These are phyloP conservation scores for Belgica antarctica DNA, from an alignment of 2,888 invertebrate genomes.

Conservation along the genomic window DNA sequence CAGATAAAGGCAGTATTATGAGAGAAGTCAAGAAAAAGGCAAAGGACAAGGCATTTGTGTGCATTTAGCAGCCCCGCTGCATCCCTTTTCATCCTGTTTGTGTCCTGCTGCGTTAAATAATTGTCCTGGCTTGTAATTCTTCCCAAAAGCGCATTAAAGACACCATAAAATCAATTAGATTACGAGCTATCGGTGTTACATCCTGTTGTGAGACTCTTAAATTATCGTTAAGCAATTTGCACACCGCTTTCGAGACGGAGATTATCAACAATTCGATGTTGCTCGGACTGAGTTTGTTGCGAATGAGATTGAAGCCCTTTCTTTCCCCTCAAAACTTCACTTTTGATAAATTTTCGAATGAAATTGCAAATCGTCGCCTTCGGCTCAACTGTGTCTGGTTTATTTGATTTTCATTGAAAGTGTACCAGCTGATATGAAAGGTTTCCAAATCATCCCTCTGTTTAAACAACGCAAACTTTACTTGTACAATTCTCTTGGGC, in stretches of 20 bases:
- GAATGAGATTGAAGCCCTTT: too few relatives aligned
- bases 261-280: conserved; percentile 22
- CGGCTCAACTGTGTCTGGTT: background rate
- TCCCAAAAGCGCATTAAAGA: conserved; percentile 26
- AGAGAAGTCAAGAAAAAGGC: conserved; percentile 32
- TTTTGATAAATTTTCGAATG: too few relatives aligned
- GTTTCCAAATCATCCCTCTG: conserved; percentile 26
- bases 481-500: background rate
- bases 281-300: background rate
- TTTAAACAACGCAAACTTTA: background rate
- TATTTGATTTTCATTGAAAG: conserved; percentile 11
- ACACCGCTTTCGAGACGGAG: background rate
- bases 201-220: conserved; percentile 21
- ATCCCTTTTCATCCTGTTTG: conserved; percentile 29
- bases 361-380: conserved; percentile 6
- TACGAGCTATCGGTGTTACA: background rate
- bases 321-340: too few relatives aligned
- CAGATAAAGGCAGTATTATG: conserved; percentile 1
- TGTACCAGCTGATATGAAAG: conserved; percentile 33
- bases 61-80: background rate
- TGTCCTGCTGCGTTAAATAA: conserved; percentile 40
- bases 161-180: conserved; percentile 43
- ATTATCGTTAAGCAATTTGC: background rate
- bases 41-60: background rate
- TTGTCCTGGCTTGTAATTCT: conserved; percentile 42